A percentile compares a stretch with the other conserved stretches of the same genome.
These are phyloP conservation scores for Tapera naevia DNA, from an alignment of 2,797 vertebrate species.

Conservation along the genomic window DNA sequence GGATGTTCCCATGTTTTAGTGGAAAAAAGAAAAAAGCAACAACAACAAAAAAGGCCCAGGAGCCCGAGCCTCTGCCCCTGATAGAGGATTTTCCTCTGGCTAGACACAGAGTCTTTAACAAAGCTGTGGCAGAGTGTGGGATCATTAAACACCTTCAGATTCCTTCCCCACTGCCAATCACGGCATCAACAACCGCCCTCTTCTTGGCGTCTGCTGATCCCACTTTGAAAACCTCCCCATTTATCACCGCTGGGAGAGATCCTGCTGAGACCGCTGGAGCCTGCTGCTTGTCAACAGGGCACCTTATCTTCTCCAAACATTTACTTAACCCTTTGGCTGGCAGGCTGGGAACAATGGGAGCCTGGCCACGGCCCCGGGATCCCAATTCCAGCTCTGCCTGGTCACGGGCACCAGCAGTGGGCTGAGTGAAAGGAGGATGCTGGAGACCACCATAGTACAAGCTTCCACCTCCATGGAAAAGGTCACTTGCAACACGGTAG, in stretches of 20 bases:
- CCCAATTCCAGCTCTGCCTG: background rate
- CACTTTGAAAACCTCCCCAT: constrained; percentile 76
- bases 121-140: constrained; percentile 72
- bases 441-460: background rate
- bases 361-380: constrained; percentile 48
- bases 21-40: background rate
- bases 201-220: constrained; percentile 68
- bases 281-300: constrained; percentile 87
- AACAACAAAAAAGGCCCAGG: constrained; percentile 47
- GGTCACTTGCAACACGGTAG: background rate
- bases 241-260: constrained; percentile 79
- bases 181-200: constrained; percentile 57
- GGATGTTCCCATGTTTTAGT: constrained; percentile 54
- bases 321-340: constrained; percentile 90
- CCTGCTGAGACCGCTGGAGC: constrained; percentile 80
- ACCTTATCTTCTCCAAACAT: constrained; percentile 87
- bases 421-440: background rate
- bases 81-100: constrained; percentile 72
- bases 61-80: constrained; percentile 58
- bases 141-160: constrained; percentile 76
- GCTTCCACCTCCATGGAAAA: background rate
- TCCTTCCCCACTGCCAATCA: constrained; percentile 64
- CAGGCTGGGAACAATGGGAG: constrained; percentile 81
- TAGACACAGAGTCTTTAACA: constrained; percentile 64
- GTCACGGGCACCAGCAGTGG: rapidly evolving